phyloP scores from a whole-genome alignment of 2,888 invertebrate species.

The Cecidostiba fungosa region DNA sequence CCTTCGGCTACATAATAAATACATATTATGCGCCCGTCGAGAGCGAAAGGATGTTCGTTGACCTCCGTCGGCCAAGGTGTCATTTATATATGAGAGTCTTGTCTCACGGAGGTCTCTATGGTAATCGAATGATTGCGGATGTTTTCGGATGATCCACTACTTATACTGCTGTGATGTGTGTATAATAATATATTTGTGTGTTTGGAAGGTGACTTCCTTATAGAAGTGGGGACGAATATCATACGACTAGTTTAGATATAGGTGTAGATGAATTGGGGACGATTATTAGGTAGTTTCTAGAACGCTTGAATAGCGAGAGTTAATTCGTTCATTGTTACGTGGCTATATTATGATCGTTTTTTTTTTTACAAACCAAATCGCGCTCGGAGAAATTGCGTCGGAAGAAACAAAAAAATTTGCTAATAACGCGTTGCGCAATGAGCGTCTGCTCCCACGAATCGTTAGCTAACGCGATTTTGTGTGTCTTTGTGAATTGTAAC shows the following conservation, averaged over 20 bases:
- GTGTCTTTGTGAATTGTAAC: not conserved
- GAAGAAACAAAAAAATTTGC: not conserved
- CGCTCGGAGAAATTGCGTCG: not conserved
- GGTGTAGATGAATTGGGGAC: not conserved
- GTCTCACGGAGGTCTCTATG: too few relatives aligned
- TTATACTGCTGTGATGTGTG: too few relatives aligned
- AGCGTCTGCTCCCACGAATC: not conserved
- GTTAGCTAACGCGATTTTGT: conserved; percentile 3
- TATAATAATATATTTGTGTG: not conserved
- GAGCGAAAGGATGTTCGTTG: conserved; percentile 23
- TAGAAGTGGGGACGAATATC: not conserved
- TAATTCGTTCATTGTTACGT: too few relatives aligned
- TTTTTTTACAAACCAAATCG: not conserved
- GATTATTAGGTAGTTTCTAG: not conserved
- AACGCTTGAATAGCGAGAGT: too few relatives aligned
- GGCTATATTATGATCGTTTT: too few relatives aligned
- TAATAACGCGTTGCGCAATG: not conserved
- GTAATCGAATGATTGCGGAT: not conserved
- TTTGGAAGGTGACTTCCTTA: not conserved
- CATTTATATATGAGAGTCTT: too few relatives aligned
- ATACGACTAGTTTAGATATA: too few relatives aligned
- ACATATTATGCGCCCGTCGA: not conserved
- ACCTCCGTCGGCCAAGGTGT: too few relatives aligned
- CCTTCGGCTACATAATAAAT: not conserved
- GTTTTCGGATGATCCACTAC: not conserved